phyloP scores from a whole-genome alignment of 2,888 invertebrate genomes.

The Ormyrus labotus region DNA sequence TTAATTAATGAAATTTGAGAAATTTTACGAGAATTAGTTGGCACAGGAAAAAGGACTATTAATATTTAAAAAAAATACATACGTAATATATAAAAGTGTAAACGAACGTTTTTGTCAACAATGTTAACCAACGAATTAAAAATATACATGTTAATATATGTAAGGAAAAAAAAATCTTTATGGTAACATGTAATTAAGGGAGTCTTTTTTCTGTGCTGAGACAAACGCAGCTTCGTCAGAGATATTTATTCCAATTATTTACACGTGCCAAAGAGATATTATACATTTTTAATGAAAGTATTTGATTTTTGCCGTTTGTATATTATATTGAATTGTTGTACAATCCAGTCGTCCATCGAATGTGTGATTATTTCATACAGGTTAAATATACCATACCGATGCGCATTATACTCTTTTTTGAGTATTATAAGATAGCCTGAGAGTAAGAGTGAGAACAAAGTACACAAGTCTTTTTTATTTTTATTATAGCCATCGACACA shows the following conservation, averaged over 20 bases:
- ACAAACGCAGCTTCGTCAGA: neutral
- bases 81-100: neutral
- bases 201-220: constrained; percentile 26
- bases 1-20: constrained; percentile 31
- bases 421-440: constrained; percentile 44
- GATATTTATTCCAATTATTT: constrained; percentile 1
- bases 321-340: constrained; percentile 47
- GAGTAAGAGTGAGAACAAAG: constrained; percentile 50
- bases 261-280: constrained; percentile 6
- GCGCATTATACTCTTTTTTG: constrained; percentile 29
- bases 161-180: constrained; percentile 28
- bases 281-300: constrained; percentile 13
- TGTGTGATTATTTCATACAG: constrained; percentile 32
- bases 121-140: constrained; percentile 50
- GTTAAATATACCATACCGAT: constrained; percentile 27
- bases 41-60: constrained; percentile 20
- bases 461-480: constrained; percentile 53
- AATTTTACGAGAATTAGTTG: constrained; percentile 10
- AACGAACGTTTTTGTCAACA: constrained; percentile 9
- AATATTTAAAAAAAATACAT: no score
- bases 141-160: constrained; percentile 6
- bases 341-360: constrained; percentile 43
- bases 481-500: constrained; percentile 53
- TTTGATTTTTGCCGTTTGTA: constrained; percentile 18
- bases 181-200: neutral